Percentiles rank a stretch among this genome's conserved stretches.
These are phyloP conservation scores for Melangyna quadrimaculata DNA, from an alignment of 2,888 invertebrate genomes.

Conservation along the genomic window DNA sequence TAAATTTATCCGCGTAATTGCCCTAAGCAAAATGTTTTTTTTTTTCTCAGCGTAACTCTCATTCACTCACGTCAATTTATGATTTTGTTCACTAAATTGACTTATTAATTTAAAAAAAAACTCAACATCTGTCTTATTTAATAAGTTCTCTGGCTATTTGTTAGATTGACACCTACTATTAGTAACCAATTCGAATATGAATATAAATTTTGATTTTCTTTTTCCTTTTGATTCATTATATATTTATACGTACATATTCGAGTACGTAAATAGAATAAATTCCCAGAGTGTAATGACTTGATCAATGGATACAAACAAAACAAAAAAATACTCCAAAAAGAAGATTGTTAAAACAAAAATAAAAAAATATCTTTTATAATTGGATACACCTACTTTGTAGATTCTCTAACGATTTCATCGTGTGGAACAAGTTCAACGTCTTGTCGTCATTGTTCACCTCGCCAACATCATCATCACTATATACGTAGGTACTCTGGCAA, in stretches of 20 bases:
- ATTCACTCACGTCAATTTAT: neutral
- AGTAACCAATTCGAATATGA: neutral
- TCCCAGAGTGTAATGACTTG: neutral
- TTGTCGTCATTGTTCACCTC: conserved; percentile 18
- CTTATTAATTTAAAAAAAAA: neutral
- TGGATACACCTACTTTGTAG: conserved; percentile 33
- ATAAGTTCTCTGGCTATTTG: neutral
- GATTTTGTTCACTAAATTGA: neutral
- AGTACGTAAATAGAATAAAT: neutral
- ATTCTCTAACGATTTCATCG: conserved; percentile 50
- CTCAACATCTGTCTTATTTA: neutral
- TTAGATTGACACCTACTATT: neutral
- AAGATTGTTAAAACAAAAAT: neutral
- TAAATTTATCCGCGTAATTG: neutral
- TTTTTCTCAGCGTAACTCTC: neutral
- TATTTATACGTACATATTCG: neutral
- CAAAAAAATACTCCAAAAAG: neutral
- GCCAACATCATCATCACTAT: neutral
- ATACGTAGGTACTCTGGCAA: neutral
- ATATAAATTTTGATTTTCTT: neutral
- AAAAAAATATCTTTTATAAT: conserved; percentile 22
- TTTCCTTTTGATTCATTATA: neutral
- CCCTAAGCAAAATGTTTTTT: neutral
- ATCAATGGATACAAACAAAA: neutral
- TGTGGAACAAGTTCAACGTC: conserved; percentile 70